Base-by-base conservation (phyloP, 2,888 invertebrate genomes). In the Calephelis perditalis region DNA sequence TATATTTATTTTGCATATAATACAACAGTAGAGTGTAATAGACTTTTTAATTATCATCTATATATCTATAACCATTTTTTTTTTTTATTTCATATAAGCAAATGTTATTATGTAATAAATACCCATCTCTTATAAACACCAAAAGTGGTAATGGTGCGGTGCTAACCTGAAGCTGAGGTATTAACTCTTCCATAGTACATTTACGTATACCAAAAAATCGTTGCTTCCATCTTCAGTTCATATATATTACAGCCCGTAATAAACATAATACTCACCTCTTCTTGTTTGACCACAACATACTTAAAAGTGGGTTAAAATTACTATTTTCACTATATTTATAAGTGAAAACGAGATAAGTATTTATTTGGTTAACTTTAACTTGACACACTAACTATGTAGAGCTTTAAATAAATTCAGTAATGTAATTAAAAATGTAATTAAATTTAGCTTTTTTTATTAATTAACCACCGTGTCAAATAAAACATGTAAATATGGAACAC, bases 361-460 rank as follows among this genome's bases (percentile, higher is more conserved):
- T 52, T 52, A 52, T 52, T 35, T 52, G 8, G 49, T 26, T 40
- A 52, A 10, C 49, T 26, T 35, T 26, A 26, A 35, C 49, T 35
- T 52, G 35, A 52, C 49, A 52, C 49, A 10, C 26, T 26, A 26
- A 52, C 49, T 9, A 10, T 52, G 10, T 52, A 35, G 49, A 52
- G 35, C 45, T 26, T 57, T 57, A 60, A 45, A 60, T 57, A 60
- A 60, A 58, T 43, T 43, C 63, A 63, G 61, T 65, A 69, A 66
- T 67, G 26, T 40, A 37, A 57, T 57, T 61, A 46, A 62, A 59
- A 10, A 45, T 65, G 63, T 63, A 61, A 68, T 67, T 68, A 63
- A 60, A 63, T 56, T 46, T 58, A 56, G 68, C 84, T 8, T 26
- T 47, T 47, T 49, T 26, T 15, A 49, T 49, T 49, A 49, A 49